Base-by-base conservation (phyloP, 2,888 invertebrate genomes). In the Stegophylla sp. region DNA sequence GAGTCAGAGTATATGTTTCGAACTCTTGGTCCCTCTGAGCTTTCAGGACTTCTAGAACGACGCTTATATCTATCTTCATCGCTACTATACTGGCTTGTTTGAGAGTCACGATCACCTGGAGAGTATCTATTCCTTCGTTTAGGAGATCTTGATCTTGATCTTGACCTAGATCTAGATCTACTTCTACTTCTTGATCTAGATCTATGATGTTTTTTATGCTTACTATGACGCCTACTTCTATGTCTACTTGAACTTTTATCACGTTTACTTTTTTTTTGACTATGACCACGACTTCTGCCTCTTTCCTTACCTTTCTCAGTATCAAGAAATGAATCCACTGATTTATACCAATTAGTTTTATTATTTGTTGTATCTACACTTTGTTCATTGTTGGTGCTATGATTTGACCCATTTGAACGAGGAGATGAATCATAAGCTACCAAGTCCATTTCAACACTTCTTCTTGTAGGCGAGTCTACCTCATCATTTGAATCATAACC, bases 161-260 rank as follows among this genome's bases (percentile, higher is more conserved):
- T 83, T 81, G 83, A 83, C 13, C 83, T 45, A 9, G 83, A 83
- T 43, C 83, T 63, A 43, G 67, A 77, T 73, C 83, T 83, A 81
- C 64, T 63, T 45, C 76, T 82, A 69, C 76, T 81, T 53, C 82
- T 82, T 56, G 69, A 67, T 20, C 77, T 61, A 45, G 77, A 79
- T 41, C 79, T 79, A 63, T 71, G 79, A 9, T 79, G 79, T 17
- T 71, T 79, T 69, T 79, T 79, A 63, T 79, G 71, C 41, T 79
- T 79, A 17, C 51, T 75, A 26, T 9, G 79, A 41, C 86, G 85
- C 69, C 85, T 85, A 61, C 86, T 85, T 76, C 85, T 84, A 64
- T 85, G 85, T 61, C 86, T 84, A 34, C 85, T 85, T 64, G 84
- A 83, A 13, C 85, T 84, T 74, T 84, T 83, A 1, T 83, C 83